Conservation (phyloP, 2,113 vertebrate species). For the Labrus mixtus region DNA sequence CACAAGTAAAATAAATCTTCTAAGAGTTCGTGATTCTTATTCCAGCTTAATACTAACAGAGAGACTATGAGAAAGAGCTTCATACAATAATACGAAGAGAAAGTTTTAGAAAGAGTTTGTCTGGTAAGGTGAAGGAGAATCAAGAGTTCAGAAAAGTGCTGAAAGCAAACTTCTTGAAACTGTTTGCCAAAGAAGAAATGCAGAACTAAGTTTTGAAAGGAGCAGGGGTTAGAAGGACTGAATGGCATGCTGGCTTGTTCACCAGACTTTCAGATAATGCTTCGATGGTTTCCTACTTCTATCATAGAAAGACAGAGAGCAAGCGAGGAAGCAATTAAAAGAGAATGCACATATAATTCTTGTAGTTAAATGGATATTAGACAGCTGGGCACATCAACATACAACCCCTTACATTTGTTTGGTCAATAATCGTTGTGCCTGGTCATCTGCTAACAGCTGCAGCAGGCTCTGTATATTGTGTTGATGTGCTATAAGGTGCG, state of each 20-base stretch:
- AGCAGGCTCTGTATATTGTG: conserved; percentile 23
- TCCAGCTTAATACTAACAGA: neutral
- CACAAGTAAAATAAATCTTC: too few relatives aligned
- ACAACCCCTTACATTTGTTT: conserved; percentile 8
- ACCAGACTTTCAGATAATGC: neutral
- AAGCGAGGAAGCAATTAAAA: neutral
- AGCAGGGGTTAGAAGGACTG: neutral
- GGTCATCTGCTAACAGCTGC: conserved; percentile 1
- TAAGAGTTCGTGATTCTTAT: neutral
- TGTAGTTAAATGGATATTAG: neutral
- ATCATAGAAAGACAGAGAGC: neutral
- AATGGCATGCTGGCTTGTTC: conserved; percentile 11
- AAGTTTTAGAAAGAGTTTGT: neutral
- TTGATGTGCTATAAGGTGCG: conserved; percentile 31
- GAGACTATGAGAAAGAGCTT: neutral
- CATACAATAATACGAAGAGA: neutral
- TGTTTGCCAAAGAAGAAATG: neutral
- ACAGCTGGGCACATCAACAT: conserved; percentile 4
- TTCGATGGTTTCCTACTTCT: conserved; percentile 8
- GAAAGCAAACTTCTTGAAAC: neutral
- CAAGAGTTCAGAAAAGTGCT: neutral
- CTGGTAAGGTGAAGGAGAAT: neutral
- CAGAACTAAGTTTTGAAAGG: neutral
- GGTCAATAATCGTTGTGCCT: conserved; percentile 10
- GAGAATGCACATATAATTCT: too few relatives aligned